Conservation (phyloP, 1,140 invertebrate genomes). For the Eulimnadia texana region DNA sequence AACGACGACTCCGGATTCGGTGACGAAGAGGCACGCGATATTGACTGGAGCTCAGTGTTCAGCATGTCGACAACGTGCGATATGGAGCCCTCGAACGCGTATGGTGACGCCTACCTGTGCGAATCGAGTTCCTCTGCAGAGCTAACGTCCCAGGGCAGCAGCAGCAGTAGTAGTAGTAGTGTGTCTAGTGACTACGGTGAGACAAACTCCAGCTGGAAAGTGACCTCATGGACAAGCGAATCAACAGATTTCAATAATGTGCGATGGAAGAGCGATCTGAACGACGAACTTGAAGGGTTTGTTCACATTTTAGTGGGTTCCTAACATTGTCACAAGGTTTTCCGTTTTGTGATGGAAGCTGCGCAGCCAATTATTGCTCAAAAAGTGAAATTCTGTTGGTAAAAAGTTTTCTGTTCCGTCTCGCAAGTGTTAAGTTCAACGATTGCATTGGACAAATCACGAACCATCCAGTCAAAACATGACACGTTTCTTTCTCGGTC, state of each 20-base stretch:
- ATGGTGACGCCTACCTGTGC: background rate
- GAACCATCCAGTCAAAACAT: background rate
- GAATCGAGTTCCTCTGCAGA: slow-evolving; percentile 23
- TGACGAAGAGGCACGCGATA: slow-evolving; percentile 54
- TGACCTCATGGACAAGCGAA: slow-evolving; percentile 1
- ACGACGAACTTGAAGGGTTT: slow-evolving; percentile 21
- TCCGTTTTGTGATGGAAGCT: background rate
- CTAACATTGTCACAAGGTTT: slow-evolving; percentile 4
- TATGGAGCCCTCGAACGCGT: slow-evolving; percentile 41
- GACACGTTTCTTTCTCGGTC: background rate
- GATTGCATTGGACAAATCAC: background rate
- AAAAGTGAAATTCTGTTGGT: background rate
- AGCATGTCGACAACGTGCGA: slow-evolving; percentile 69
- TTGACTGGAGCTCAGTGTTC: slow-evolving; percentile 80
- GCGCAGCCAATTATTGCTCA: background rate
- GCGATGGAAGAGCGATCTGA: slow-evolving; percentile 8
- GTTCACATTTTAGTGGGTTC: slow-evolving; percentile 23
- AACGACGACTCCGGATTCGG: slow-evolving; percentile 57
- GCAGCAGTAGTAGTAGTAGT: background rate
- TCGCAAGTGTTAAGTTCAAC: background rate
- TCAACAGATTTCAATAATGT: slow-evolving; percentile 24
- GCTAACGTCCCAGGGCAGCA: background rate
- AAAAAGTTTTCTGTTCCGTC: background rate
- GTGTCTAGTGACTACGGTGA: slow-evolving; percentile 13
- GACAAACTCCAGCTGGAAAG: slow-evolving; percentile 4